These are phyloP conservation scores for Enoplosus armatus DNA, from an alignment of 2,797 vertebrate genomes.

Conservation along the genomic window DNA sequence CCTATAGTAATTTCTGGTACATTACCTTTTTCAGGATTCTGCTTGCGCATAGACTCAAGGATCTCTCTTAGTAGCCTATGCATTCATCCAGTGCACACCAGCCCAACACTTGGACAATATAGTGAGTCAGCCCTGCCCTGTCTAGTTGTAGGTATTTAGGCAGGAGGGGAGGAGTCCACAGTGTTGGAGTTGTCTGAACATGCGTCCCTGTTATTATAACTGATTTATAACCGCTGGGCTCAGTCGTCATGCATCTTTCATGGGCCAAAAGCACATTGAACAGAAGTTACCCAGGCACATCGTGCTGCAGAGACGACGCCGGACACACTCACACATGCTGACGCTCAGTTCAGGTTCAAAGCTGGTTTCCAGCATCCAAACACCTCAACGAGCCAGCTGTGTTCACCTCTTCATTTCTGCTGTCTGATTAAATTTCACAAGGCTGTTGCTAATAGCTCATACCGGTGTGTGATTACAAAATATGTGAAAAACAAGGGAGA, in stretches of 20 bases:
- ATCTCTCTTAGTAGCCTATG: slow-evolving; percentile 39
- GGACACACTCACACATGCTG: slow-evolving; percentile 31
- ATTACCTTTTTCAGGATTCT: slow-evolving; percentile 58
- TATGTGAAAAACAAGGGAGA: slow-evolving; percentile 56
- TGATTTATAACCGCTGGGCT: slow-evolving; percentile 59
- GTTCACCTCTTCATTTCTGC: slow-evolving; percentile 48
- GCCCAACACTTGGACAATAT: slow-evolving; percentile 36
- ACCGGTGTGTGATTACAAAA: slow-evolving; percentile 54
- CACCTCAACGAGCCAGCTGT: slow-evolving; percentile 12
- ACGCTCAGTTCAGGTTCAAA: slow-evolving; percentile 41
- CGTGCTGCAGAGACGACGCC: slow-evolving; percentile 20
- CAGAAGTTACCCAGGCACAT: slow-evolving; percentile 52
- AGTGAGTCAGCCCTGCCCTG: slow-evolving; percentile 54
- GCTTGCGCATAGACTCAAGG: slow-evolving; percentile 14
- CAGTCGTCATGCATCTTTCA: slow-evolving; percentile 55
- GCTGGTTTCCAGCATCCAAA: slow-evolving; percentile 28
- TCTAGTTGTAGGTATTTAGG: slow-evolving; percentile 43
- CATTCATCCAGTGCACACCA: slow-evolving; percentile 33
- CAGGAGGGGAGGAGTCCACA: slow-evolving; percentile 10
- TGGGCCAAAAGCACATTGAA: slow-evolving; percentile 45
- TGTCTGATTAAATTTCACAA: slow-evolving; percentile 56
- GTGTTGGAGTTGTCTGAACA: slow-evolving; percentile 40
- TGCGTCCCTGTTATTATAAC: slow-evolving; percentile 52
- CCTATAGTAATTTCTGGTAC: slow-evolving; percentile 53
- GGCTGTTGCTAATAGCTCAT: slow-evolving; percentile 44